phyloP scores from a whole-genome alignment of 2,888 invertebrate genomes.

The Aricia artaxerxes region DNA sequence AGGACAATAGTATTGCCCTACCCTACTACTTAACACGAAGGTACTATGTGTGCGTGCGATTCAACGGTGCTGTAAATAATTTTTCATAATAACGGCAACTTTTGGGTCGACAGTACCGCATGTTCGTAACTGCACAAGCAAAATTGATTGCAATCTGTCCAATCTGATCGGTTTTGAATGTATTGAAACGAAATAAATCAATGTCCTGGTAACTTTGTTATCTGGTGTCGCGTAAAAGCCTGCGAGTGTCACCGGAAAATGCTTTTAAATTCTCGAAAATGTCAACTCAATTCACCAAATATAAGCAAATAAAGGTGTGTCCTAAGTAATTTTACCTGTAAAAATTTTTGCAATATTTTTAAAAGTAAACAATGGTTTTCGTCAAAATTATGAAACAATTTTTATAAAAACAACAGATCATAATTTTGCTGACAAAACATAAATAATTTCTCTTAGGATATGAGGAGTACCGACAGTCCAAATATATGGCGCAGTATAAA shows the following conservation, averaged over 20 bases:
- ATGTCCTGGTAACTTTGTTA: neutral
- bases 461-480: too few species aligned
- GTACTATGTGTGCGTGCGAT: too few species aligned
- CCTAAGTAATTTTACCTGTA: neutral
- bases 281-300: constrained; percentile 10
- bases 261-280: neutral
- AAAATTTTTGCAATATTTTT: neutral
- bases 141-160: neutral
- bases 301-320: neutral
- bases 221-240: neutral
- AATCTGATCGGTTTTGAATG: neutral
- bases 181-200: neutral
- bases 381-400: neutral
- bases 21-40: too few species aligned
- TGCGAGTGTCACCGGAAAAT: constrained; percentile 2
- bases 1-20: too few species aligned
- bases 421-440: too few species aligned
- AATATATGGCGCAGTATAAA: neutral
- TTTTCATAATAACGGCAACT: neutral
- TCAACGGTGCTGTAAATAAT: too few species aligned
- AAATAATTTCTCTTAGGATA: too few species aligned
- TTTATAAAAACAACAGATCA: neutral
- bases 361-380: neutral
- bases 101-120: neutral
- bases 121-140: neutral